These are phyloP conservation scores for Bryconaethiops microstoma DNA, from an alignment of 2,797 vertebrate genomes.

Conservation along the genomic window DNA sequence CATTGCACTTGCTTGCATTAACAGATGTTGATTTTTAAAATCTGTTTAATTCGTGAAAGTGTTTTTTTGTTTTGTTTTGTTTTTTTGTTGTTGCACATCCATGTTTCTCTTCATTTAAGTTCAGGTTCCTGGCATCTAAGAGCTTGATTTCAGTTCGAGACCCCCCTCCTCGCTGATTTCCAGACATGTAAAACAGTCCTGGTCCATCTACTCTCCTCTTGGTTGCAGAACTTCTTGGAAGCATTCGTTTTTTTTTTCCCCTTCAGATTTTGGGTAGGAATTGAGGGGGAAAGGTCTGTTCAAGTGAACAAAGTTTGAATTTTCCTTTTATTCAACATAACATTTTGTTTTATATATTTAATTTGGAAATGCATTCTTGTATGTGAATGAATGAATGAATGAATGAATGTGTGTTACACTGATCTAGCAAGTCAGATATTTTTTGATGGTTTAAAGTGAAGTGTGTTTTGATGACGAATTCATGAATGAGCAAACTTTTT, in stretches of 20 bases:
- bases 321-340: constrained; percentile 71
- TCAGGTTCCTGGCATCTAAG: constrained; percentile 42
- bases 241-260: constrained; percentile 72
- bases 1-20: constrained; percentile 22
- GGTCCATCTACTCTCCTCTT: neutral
- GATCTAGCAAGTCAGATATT: constrained; percentile 67
- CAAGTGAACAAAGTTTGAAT: constrained; percentile 76
- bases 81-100: neutral
- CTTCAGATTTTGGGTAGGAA: constrained; percentile 47
- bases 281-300: constrained; percentile 64
- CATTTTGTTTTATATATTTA: constrained; percentile 59
- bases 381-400: constrained; percentile 52
- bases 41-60: neutral
- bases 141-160: constrained; percentile 33
- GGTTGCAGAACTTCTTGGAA: constrained; percentile 63
- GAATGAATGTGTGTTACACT: constrained; percentile 54
- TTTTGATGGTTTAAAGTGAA: constrained; percentile 56
- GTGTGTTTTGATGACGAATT: constrained; percentile 45
- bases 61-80: neutral
- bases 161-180: constrained; percentile 44
- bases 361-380: constrained; percentile 69
- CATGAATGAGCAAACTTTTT: constrained; percentile 73
- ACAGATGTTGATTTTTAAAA: neutral
- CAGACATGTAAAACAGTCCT: neutral
- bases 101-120: constrained; percentile 5